Conservation (phyloP, 2,113 vertebrate genomes). For the Cyanoliseus patagonus region DNA sequence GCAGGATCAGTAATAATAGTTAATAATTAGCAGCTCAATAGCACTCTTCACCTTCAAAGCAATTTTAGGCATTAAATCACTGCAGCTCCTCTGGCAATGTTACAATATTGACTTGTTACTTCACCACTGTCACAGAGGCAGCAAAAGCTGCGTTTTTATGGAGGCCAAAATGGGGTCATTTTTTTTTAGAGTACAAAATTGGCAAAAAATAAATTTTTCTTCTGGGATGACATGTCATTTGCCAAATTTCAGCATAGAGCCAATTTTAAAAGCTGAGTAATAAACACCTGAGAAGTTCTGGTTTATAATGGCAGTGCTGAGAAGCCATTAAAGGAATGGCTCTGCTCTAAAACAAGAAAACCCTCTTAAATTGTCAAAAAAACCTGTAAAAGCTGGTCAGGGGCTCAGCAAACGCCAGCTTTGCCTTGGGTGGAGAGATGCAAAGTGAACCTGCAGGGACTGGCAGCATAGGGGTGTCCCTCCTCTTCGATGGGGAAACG, state of each 20-base stretch:
- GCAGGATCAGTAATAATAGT: slow-evolving; percentile 50
- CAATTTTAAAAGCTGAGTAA: slow-evolving; percentile 69
- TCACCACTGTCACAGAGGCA: slow-evolving; percentile 42
- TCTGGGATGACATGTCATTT: slow-evolving; percentile 45
- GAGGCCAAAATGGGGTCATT: slow-evolving; percentile 47
- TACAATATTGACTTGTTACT: slow-evolving; percentile 60
- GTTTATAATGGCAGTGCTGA: slow-evolving; percentile 68
- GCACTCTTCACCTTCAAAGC: slow-evolving; percentile 60
- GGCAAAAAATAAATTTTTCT: slow-evolving; percentile 60
- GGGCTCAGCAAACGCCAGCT: not conserved
- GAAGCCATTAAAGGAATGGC: slow-evolving; percentile 60
- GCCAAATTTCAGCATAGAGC: slow-evolving; percentile 64
- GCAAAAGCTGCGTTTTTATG: slow-evolving; percentile 22
- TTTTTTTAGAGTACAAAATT: slow-evolving; percentile 38
- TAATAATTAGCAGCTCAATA: slow-evolving; percentile 65
- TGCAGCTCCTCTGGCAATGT: slow-evolving; percentile 34
- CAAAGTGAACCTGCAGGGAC: not conserved
- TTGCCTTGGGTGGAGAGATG: not conserved
- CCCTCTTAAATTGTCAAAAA: slow-evolving; percentile 23
- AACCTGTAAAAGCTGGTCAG: not conserved
- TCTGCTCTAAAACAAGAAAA: slow-evolving; percentile 3
- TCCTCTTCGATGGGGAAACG: not conserved
- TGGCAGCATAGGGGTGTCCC: not conserved
- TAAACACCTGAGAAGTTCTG: slow-evolving; percentile 68
- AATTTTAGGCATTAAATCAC: slow-evolving; percentile 54